Conservation (phyloP, 2,888 invertebrate genomes). For the Zelleria hepariella region DNA sequence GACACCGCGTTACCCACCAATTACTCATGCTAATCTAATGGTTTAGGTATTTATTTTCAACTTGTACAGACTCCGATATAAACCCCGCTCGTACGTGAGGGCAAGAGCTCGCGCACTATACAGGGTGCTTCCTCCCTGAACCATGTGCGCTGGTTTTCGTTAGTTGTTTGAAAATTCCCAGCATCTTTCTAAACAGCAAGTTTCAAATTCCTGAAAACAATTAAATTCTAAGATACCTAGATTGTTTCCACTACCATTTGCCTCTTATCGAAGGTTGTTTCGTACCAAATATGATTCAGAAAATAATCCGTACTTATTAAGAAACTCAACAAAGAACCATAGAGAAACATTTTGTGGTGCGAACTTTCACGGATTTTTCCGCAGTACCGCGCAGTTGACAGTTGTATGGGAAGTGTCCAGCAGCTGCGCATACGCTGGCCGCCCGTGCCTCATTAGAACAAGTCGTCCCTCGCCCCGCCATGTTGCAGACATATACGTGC, state of each 20-base stretch:
- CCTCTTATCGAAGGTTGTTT: too few species aligned
- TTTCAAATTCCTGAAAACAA: too few species aligned
- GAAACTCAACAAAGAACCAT: too few species aligned
- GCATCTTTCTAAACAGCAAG: too few species aligned
- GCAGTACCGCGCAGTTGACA: not conserved
- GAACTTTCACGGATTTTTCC: too few species aligned
- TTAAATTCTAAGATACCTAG: too few species aligned
- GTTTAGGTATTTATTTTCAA: constrained; percentile 42
- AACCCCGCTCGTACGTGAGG: constrained; percentile 44
- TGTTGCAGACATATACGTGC: constrained; percentile 30
- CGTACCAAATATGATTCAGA: too few species aligned
- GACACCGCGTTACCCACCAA: not conserved
- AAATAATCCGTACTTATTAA: too few species aligned
- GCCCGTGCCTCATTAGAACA: constrained; percentile 53
- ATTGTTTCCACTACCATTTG: too few species aligned
- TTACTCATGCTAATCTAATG: constrained; percentile 5
- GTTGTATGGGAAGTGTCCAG: not conserved
- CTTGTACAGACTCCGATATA: constrained; percentile 42
- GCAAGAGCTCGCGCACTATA: constrained; percentile 41
- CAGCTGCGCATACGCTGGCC: not conserved
- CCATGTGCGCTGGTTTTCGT: too few species aligned
- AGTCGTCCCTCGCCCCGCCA: constrained; percentile 16
- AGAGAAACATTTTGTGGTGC: too few species aligned
- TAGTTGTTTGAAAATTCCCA: too few species aligned
- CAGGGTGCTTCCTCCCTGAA: not conserved